A percentile compares a stretch with the other conserved stretches of the same genome.
Evolutionary conservation across 1,140 invertebrate genomes (phyloP).

Genomic region (Achatina immaculata): DNA sequence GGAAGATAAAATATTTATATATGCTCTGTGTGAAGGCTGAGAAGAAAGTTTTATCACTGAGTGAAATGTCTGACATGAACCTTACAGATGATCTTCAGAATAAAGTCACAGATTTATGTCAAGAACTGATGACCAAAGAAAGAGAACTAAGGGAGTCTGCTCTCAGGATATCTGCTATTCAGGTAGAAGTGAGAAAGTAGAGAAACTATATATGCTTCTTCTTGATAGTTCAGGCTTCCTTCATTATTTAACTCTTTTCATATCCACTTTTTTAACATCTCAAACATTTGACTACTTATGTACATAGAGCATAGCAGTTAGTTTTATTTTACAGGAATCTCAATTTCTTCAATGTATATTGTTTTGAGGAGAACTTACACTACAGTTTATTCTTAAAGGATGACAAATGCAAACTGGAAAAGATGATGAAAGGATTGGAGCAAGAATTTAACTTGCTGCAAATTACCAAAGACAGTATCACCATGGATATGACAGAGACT

Average conservation of each 20-base stretch:
- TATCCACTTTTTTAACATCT: no score
- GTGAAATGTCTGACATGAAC: background rate
- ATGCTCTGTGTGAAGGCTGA: no score
- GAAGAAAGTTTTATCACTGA: background rate
- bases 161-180: background rate
- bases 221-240: no score
- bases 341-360: no score
- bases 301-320: no score
- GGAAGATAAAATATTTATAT: no score
- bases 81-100: conserved; percentile 4
- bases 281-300: no score
- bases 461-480: conserved; percentile 10
- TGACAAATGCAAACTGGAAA: conserved; percentile 10
- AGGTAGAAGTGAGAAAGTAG: background rate
- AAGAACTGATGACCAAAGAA: background rate
- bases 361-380: background rate
- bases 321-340: no score
- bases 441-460: background rate
- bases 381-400: background rate
- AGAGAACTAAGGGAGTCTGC: background rate
- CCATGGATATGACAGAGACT: conserved; percentile 9
- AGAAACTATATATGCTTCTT: no score
- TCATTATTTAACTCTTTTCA: no score
- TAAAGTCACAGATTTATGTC: background rate
- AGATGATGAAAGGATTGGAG: background rate